Base-by-base conservation (phyloP, 2,888 invertebrate genomes). In the Pristionchus fissidentatus region DNA sequence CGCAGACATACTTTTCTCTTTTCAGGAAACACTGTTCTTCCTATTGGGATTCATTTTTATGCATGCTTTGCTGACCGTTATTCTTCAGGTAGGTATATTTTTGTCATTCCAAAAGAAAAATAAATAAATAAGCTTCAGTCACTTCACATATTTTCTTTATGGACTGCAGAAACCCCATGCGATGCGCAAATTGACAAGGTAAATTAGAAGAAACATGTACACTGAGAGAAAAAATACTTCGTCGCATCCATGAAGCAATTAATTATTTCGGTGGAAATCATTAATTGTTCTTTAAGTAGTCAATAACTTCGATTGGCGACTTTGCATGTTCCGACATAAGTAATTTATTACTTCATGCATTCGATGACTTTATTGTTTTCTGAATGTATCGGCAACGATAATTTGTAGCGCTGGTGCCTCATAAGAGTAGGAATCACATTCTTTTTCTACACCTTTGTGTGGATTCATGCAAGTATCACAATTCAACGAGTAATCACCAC, bases 121-220 rank as follows among this genome's bases (percentile, higher is more conserved):
- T 10, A n/a, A 62, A 62, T 19, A 35, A 62, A 41, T 15, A 41
- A 4, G 1, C 26, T 41, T 3, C 41, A 70, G 70, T 70, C 43
- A 10, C 10, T 41, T 70, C 70, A 70, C 43, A 22, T 70, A 10
- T 1, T 70, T n/a, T 70, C 70, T 10, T 26, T 70, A 4, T 70
- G 41, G 41, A 70, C 41, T 15, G 41, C 70, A n/a, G 70, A 43
- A 15, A 70, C 70, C 3, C 41, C 70, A 1, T 70, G 70, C 15
- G 70, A 70, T 26, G 70, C 70, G n/a, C 70, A 70, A 15, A 70
- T 70, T 43, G 70, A 41, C 15, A 3, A 38, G 43, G 70, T 70
- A 66, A n/a, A 7, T 55, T 66, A 5, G 1, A 22, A 7, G n/a
- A n/a, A n/a, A n/a, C n/a, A n/a, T n/a, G n/a, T n/a, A n/a, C n/a